A percentile compares a stretch with the other conserved stretches of the same genome.
Conservation (phyloP, 2,797 vertebrate genomes). For the Manis javanica region DNA sequence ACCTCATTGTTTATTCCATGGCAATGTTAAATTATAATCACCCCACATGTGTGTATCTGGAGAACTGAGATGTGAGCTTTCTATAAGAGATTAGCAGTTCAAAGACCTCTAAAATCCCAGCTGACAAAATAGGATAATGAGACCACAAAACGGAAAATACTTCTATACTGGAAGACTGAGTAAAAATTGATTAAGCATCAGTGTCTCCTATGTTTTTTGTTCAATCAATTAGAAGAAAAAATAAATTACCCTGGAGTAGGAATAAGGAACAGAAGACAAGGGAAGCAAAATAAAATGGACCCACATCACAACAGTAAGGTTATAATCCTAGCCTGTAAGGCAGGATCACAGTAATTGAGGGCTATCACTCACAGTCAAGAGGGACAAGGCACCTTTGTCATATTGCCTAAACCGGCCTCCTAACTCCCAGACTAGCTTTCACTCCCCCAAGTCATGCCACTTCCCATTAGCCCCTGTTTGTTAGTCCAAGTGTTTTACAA, state of each 20-base stretch:
- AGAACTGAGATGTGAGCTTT: not conserved
- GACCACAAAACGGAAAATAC: not conserved
- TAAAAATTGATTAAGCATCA: not conserved
- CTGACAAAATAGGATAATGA: not conserved
- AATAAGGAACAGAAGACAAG: not conserved
- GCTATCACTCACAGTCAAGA: not conserved
- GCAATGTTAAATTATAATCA: not conserved
- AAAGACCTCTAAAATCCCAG: not conserved
- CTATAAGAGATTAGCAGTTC: not conserved
- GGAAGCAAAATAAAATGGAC: not conserved
- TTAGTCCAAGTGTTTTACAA: not conserved
- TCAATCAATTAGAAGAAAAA: not conserved
- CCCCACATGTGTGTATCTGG: too few relatives aligned
- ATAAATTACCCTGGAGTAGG: not conserved
- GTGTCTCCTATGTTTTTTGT: not conserved
- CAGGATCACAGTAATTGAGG: not conserved
- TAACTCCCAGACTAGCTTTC: not conserved
- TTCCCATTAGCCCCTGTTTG: not conserved
- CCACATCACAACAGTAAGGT: not conserved
- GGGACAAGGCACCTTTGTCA: fast-evolving
- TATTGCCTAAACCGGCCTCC: not conserved
- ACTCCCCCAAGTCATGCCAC: not conserved
- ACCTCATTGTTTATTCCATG: not conserved
- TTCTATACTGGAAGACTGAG: not conserved
- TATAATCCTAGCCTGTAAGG: not conserved